A percentile compares a stretch with the other conserved stretches of the same genome.
phyloP scores from a whole-genome alignment of 2,113 vertebrate genomes.

The Pteruthius melanotis region DNA sequence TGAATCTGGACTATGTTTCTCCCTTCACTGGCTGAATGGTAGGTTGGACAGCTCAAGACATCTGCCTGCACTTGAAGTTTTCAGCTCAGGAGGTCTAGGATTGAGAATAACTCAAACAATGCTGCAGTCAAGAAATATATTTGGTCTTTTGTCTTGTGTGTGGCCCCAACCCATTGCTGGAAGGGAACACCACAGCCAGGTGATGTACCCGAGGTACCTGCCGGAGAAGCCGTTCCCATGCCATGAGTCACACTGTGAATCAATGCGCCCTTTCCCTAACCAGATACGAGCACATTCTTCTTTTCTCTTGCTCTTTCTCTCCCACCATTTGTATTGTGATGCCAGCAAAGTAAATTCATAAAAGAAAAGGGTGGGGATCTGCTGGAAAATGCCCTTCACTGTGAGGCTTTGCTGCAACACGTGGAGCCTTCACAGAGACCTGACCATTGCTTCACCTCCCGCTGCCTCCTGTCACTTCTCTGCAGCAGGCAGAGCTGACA shows the following conservation, averaged over 20 bases:
- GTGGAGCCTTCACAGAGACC: neutral
- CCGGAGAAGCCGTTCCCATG: neutral
- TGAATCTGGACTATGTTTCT: neutral
- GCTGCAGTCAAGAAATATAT: neutral
- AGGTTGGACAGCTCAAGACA: neutral
- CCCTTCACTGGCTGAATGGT: neutral
- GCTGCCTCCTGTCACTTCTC: neutral
- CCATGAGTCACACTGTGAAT: neutral
- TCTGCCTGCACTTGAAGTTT: neutral
- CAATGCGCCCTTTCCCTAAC: neutral
- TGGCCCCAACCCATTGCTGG: neutral
- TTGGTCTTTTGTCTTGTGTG: neutral
- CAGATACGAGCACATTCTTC: neutral
- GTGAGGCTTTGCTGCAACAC: neutral
- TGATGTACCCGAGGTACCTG: fast-evolving
- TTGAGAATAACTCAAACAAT: neutral
- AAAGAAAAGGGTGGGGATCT: neutral
- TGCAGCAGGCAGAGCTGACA: neutral
- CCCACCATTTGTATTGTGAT: neutral
- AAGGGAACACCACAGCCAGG: neutral
- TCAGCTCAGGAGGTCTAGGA: neutral
- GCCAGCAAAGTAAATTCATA: neutral
- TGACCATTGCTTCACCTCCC: neutral
- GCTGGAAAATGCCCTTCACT: neutral
- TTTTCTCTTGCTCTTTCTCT: neutral